Conservation (phyloP, 2,113 vertebrate species). For the Ciconia boyciana region DNA sequence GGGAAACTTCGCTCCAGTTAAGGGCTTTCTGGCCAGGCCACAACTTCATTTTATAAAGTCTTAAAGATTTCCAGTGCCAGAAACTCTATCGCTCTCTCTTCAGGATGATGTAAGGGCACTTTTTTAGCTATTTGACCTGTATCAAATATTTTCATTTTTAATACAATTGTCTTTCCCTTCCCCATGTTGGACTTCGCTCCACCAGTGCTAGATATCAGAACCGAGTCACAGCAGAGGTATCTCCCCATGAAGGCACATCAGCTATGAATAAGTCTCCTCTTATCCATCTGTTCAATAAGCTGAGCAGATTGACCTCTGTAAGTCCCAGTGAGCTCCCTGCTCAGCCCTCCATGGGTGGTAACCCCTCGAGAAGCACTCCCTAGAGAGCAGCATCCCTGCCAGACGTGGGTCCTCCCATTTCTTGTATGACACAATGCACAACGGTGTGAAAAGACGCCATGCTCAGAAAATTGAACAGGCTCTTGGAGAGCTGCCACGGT, state of each 20-base stretch:
- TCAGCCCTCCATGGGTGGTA: not conserved
- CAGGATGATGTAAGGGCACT: not conserved
- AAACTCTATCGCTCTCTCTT: not conserved
- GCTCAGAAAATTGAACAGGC: not conserved
- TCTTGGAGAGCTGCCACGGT: not conserved
- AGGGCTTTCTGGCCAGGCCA: not conserved
- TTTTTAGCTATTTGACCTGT: not conserved
- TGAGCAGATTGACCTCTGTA: not conserved
- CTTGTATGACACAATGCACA: not conserved
- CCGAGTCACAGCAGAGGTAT: not conserved
- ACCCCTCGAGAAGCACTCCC: not conserved
- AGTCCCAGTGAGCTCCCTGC: not conserved
- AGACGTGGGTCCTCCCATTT: not conserved
- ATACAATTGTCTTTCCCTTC: not conserved
- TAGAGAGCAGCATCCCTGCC: not conserved
- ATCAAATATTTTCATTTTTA: not conserved
- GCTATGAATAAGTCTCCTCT: not conserved
- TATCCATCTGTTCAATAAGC: not conserved
- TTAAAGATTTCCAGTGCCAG: not conserved
- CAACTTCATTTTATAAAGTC: not conserved
- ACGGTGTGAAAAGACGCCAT: fast-evolving
- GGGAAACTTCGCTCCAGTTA: not conserved
- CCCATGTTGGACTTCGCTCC: not conserved
- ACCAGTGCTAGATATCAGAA: not conserved
- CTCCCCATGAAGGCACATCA: not conserved